Base-by-base conservation (phyloP, 2,113 vertebrate genomes). In the Myanophis thanlyinensis region DNA sequence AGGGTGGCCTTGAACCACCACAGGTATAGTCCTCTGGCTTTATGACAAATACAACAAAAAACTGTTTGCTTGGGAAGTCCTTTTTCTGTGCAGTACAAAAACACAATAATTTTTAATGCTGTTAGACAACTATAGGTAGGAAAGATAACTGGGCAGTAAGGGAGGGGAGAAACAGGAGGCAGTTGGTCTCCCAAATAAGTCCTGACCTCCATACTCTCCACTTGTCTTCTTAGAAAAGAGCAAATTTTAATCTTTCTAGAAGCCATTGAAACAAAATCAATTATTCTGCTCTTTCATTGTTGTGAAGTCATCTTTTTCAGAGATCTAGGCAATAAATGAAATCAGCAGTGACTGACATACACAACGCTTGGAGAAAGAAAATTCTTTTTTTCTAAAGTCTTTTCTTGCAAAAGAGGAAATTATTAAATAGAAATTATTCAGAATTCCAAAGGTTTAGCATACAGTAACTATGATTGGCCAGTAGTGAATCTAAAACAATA, bases 21-120 rank as follows among this genome's bases (percentile, higher is more conserved):
- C 98, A 98, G 12, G 98, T 95, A 2, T 98, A 98, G 92, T 98
- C 98, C 94, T 98, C 98, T 0, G 98, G 98, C 85, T 98, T 98
- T 95, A 98, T 98, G 95, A 98, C 98, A 0, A 98, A 98, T 44
- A 98, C 98, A 91, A 98, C 93, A 0, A 98, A 98, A 96, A 98
- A 98, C 95, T 98, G 97, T 88, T 97, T 96, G 0, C 93, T 96
- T 87, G 96, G 97, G 93, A 98, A 98, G 93, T 98, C 97, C 87
- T 98, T 98, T 93, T 97, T 98, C 98, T 98, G 96, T 40, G 90
- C 15, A 88, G 95, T 47, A 94, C 80, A 88, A 40, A 93, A 54
- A 89, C 30, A 73, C 35, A 46, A 52, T 6, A 7, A 35, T 44
- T 4, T 73, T 51, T n/a, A 87, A 67, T 22, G 13, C 85, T n/a